Evolutionary conservation across 2,113 vertebrate species (phyloP).

Genomic region (Cinclus cinclus): DNA sequence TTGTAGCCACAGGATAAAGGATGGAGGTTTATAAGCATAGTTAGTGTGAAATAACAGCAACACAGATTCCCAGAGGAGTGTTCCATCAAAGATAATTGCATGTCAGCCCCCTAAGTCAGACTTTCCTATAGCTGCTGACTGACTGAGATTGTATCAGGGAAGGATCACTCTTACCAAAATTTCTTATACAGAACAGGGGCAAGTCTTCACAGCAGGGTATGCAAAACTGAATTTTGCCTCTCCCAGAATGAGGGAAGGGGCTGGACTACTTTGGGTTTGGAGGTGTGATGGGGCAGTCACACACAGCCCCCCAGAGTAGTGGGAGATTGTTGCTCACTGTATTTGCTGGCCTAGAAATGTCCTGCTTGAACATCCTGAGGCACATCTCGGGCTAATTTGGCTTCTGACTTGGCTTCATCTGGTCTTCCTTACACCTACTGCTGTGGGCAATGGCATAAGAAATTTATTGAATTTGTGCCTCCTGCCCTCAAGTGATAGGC

Average conservation of each 20-base stretch:
- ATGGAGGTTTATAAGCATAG: neutral
- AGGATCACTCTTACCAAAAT: neutral
- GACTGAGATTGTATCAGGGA: neutral
- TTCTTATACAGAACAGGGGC: neutral
- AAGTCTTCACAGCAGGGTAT: neutral
- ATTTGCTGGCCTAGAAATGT: neutral
- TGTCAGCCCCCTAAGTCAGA: neutral
- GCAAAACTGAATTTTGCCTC: neutral
- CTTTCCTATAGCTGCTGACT: neutral
- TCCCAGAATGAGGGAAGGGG: neutral
- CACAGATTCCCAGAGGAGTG: neutral
- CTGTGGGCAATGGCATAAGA: neutral
- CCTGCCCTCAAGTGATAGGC: neutral
- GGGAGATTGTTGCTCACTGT: accelerated
- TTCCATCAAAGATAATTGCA: neutral
- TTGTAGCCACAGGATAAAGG: neutral
- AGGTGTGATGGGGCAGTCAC: neutral
- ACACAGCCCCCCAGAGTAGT: neutral
- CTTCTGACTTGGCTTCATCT: neutral
- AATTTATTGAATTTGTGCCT: neutral
- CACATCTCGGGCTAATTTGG: neutral
- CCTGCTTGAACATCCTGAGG: neutral
- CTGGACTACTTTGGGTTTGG: neutral
- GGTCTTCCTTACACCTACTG: neutral
- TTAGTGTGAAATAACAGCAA: neutral